These are phyloP conservation scores for Limnothrissa miodon DNA, from an alignment of 2,113 vertebrate genomes.

Conservation along the genomic window DNA sequence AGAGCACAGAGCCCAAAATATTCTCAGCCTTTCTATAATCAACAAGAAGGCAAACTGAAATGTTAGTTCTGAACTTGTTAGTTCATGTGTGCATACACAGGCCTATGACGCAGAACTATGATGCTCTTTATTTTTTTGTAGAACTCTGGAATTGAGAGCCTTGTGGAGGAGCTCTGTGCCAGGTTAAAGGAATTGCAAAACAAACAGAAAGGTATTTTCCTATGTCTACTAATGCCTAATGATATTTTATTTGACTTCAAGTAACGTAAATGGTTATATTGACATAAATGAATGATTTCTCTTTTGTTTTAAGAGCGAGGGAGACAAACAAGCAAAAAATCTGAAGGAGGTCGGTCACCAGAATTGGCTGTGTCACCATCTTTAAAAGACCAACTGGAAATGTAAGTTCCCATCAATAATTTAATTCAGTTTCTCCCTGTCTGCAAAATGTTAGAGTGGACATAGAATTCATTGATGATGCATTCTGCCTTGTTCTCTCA, in stretches of 20 bases:
- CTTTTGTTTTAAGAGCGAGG: constrained; percentile 75
- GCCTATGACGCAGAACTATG: not conserved
- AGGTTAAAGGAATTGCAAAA: constrained; percentile 97
- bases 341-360: constrained; percentile 88
- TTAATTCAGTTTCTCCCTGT: not conserved
- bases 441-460: too few relatives aligned
- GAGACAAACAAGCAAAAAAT: constrained; percentile 89
- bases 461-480: too few relatives aligned
- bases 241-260: not conserved
- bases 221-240: not conserved
- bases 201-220: constrained; percentile 87
- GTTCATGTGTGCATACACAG: not conserved
- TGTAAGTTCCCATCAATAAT: constrained; percentile 72
- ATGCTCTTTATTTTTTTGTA: constrained; percentile 51
- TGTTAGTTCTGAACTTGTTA: not conserved
- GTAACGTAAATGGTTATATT: not conserved
- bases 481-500: too few relatives aligned
- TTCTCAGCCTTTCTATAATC: too few relatives aligned
- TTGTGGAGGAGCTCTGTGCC: constrained; percentile 99
- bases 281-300: not conserved
- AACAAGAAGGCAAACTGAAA: not conserved
- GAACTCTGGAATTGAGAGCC: constrained; percentile 96
- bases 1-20: too few relatives aligned
- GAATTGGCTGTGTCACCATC: constrained; percentile 87
- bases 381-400: constrained; percentile 98